Conservation (phyloP, 2,113 vertebrate genomes). For the Hemiprocne comata region DNA sequence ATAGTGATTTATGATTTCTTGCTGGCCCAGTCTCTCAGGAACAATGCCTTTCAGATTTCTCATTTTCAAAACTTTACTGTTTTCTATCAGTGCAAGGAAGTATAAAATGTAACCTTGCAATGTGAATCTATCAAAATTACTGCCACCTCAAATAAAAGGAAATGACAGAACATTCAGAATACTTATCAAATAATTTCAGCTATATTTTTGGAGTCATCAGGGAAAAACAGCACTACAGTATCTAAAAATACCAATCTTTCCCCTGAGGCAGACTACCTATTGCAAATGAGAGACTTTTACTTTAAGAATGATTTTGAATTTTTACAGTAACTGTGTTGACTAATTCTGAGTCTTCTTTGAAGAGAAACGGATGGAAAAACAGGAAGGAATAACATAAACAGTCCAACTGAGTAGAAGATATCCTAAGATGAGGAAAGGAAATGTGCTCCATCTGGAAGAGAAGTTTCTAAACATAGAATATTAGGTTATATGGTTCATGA, state of each 20-base stretch:
- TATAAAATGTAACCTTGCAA: constrained; percentile 16
- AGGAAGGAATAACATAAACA: constrained; percentile 29
- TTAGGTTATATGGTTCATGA: constrained; percentile 60
- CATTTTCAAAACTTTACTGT: neutral
- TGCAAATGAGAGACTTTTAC: neutral
- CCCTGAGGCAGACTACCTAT: neutral
- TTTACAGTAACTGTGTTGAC: neutral
- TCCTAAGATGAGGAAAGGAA: constrained; percentile 45
- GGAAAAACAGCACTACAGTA: neutral
- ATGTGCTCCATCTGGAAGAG: constrained; percentile 49
- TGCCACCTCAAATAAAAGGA: constrained; percentile 9
- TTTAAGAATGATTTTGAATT: neutral
- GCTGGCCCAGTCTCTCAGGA: neutral
- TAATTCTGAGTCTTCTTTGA: constrained; percentile 7
- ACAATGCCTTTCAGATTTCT: neutral
- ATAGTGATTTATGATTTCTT: neutral
- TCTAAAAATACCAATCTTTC: constrained; percentile 17
- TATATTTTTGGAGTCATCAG: constrained; percentile 9
- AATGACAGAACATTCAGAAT: constrained; percentile 18
- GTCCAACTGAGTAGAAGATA: constrained; percentile 25
- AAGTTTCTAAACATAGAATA: constrained; percentile 51
- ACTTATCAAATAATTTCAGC: constrained; percentile 24
- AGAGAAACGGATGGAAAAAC: neutral
- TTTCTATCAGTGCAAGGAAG: neutral
- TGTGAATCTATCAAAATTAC: constrained; percentile 16